These are phyloP conservation scores for Heliconius ismenius DNA, from an alignment of 2,888 invertebrate genomes.

Conservation along the genomic window DNA sequence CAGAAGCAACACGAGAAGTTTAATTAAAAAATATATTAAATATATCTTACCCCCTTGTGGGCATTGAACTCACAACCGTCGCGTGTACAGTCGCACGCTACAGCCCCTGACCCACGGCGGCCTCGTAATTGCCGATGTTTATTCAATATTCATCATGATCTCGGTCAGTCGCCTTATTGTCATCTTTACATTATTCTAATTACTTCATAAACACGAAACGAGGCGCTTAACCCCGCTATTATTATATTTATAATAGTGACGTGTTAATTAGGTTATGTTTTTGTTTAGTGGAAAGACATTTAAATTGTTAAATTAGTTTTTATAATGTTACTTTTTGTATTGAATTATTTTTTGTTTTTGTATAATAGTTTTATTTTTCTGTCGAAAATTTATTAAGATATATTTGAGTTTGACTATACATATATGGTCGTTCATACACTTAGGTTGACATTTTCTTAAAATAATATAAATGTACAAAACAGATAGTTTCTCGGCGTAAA, in stretches of 20 bases:
- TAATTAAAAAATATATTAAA: too few relatives aligned
- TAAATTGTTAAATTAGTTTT: not conserved
- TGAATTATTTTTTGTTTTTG: not conserved
- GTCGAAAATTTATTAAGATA: too few relatives aligned
- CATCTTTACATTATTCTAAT: conserved; percentile 39
- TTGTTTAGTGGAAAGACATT: not conserved
- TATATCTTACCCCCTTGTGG: too few relatives aligned
- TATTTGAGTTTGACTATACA: too few relatives aligned
- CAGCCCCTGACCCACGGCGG: not conserved
- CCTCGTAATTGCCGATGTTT: not conserved
- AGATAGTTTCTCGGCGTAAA: too few relatives aligned
- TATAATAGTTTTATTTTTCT: not conserved
- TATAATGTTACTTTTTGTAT: not conserved
- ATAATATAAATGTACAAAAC: too few relatives aligned
- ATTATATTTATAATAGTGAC: conserved; percentile 28
- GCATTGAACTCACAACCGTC: not conserved
- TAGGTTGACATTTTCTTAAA: too few relatives aligned
- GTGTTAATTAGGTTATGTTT: not conserved
- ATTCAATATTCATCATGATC: conserved; percentile 10
- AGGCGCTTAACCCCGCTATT: conserved; percentile 35
- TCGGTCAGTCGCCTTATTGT: conserved; percentile 25
- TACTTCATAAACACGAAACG: conserved; percentile 38
- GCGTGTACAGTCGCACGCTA: not conserved
- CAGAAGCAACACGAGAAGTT: too few relatives aligned
- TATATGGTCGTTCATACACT: too few relatives aligned